Percentiles rank a stretch among this genome's conserved stretches.
Conservation (phyloP, 2,113 vertebrate species). For the Budorcas taxicolor region DNA sequence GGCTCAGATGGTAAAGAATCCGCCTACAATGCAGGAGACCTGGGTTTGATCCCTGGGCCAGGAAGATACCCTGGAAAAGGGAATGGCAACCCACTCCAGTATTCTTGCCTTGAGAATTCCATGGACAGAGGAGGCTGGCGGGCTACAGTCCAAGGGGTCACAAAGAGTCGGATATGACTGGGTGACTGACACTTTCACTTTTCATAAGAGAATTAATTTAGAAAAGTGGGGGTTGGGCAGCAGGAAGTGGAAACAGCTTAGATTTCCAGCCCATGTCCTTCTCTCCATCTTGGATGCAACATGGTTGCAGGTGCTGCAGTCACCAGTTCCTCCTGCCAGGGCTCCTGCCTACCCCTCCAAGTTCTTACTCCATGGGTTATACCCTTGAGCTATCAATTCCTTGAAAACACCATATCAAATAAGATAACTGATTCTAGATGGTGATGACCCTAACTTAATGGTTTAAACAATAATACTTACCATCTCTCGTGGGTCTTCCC, state of each 20-base stretch:
- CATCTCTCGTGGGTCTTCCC: neutral
- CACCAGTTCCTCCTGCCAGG: neutral
- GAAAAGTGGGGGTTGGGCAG: neutral
- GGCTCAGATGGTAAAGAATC: neutral
- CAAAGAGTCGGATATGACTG: neutral
- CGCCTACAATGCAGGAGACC: neutral
- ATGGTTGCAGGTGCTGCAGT: rapidly evolving
- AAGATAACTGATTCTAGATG: neutral
- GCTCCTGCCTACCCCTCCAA: neutral
- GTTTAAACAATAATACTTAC: neutral
- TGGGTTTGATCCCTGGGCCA: neutral
- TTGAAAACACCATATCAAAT: neutral
- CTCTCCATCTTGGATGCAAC: rapidly evolving
- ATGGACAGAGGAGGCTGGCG: neutral
- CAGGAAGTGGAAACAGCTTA: neutral
- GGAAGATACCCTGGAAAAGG: neutral
- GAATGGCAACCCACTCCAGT: neutral
- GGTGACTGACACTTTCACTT: neutral
- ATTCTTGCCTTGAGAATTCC: neutral
- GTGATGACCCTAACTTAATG: neutral
- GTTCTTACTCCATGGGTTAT: neutral
- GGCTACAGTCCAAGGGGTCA: neutral
- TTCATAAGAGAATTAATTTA: neutral
- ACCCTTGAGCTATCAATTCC: neutral
- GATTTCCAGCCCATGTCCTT: neutral